phyloP scores from a whole-genome alignment of 1,140 invertebrate genomes.

The Zaprionus taronus region DNA sequence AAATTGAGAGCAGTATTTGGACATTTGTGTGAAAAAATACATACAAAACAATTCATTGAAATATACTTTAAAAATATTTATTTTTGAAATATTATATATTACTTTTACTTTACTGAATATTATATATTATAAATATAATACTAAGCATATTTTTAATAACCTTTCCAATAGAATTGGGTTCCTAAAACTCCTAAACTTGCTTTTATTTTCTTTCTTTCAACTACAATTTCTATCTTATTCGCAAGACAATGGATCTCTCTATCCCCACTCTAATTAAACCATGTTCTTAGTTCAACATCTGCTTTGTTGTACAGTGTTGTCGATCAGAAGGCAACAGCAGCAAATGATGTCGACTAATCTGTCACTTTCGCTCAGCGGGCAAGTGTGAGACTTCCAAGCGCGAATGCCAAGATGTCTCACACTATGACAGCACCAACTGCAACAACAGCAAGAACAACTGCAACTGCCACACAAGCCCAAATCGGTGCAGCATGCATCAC shows the following conservation, averaged over 20 bases:
- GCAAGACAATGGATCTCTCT: too few relatives aligned
- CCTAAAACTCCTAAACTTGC: too few relatives aligned
- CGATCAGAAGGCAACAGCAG: slow-evolving; percentile 34
- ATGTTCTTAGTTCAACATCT: neutral
- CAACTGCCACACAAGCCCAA: slow-evolving; percentile 54
- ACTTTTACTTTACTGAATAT: too few relatives aligned
- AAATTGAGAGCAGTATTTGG: too few relatives aligned
- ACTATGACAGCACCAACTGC: slow-evolving; percentile 51
- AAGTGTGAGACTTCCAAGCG: slow-evolving; percentile 54
- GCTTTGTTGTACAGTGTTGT: slow-evolving; percentile 24
- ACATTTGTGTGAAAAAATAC: too few relatives aligned
- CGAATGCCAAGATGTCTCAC: slow-evolving; percentile 49
- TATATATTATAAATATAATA: too few relatives aligned
- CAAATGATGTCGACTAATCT: slow-evolving; percentile 47
- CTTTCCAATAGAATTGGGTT: too few relatives aligned
- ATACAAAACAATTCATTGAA: too few relatives aligned
- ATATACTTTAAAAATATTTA: too few relatives aligned
- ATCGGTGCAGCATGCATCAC: slow-evolving; percentile 70
- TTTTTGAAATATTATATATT: too few relatives aligned
- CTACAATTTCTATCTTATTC: neutral
- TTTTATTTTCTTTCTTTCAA: too few relatives aligned
- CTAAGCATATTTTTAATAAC: too few relatives aligned
- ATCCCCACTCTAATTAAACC: neutral
- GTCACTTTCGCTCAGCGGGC: slow-evolving; percentile 72
- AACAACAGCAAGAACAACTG: slow-evolving; percentile 57